Evolutionary conservation across 2,888 invertebrate genomes (phyloP), one percentile per base, ranked within the genome.

Genomic region (Minunthozetes semirufus): DNA sequence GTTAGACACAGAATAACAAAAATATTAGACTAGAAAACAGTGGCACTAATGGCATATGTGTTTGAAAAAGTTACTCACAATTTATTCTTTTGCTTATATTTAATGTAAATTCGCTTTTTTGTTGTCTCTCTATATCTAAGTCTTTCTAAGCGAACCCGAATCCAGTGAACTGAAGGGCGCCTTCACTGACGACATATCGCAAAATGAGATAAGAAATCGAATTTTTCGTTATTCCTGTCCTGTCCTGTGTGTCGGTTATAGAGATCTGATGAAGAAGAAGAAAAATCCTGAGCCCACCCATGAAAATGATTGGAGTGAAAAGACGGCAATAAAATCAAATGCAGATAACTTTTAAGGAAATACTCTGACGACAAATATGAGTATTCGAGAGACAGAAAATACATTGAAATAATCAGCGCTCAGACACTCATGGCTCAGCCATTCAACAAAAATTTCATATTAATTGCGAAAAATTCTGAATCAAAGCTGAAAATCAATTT

Each of bases 21-120:
- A 11, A 42, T 6, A 42, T 6, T 42, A 11, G 42, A 42, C 27
- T 6, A 48, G 46, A 72, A 56, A 53, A 22, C 50, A 63, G 25
- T 50, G 48, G 33, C 48, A 48, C 72, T 33, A 27, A 66, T 33
- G 66, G 42, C 63, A 53, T 63, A 19, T 46, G 42, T 63, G n/a
- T 74, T 68, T 8, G n/a, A n/a, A 63, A 42, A 33, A 46, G 42
- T 38, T n/a, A 56, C 22, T 66, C n/a, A 25, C 29, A 63, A 59
- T 53, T 19, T 27, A 46, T 50, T 50, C 48, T 50, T 50, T 50
- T 13, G 48, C 17, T 50, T 50, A 68, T 38, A 29, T 50, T 72
- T 29, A 48, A 71, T 46, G 42, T 50, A 63, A 75, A 48, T 63
- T 48, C 46, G 9, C 46, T 70, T 48, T 53, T 72, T 46, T 46